Conservation (phyloP, 2,888 invertebrate species). For the Scrobipalpa atriplicella region DNA sequence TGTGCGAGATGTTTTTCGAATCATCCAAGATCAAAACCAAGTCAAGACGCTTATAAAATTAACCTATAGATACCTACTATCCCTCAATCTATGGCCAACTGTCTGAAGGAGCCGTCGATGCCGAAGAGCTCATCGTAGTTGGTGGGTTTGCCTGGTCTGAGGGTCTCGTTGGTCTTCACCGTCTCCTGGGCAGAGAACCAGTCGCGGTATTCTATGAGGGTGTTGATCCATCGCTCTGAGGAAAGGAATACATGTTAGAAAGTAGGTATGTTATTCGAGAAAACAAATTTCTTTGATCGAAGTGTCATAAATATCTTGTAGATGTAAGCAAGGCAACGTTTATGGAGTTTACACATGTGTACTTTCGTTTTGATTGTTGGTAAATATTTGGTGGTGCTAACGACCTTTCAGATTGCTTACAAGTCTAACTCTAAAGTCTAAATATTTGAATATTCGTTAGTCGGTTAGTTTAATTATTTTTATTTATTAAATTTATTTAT, state of each 20-base stretch:
- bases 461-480: no score
- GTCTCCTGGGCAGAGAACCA: slow-evolving; percentile 92
- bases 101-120: slow-evolving; percentile 93
- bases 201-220: slow-evolving; percentile 87
- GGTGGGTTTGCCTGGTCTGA: slow-evolving; percentile 91
- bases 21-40: neutral
- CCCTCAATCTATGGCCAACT: slow-evolving; percentile 89
- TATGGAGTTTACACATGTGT: neutral
- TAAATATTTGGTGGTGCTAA: neutral
- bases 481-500: no score
- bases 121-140: slow-evolving; percentile 94
- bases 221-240: slow-evolving; percentile 89
- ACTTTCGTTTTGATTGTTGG: slow-evolving; percentile 6
- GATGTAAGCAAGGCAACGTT: no score
- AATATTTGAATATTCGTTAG: no score
- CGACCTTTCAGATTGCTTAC: neutral
- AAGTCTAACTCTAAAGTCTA: no score
- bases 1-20: no score
- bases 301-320: no score
- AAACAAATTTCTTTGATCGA: no score
- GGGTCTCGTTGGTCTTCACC: slow-evolving; percentile 89
- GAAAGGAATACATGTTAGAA: neutral
- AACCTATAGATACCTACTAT: slow-evolving; percentile 6
- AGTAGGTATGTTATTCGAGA: no score
- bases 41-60: neutral